phyloP scores from a whole-genome alignment of 2,888 invertebrate genomes.

The Trachelus iudaicus region DNA sequence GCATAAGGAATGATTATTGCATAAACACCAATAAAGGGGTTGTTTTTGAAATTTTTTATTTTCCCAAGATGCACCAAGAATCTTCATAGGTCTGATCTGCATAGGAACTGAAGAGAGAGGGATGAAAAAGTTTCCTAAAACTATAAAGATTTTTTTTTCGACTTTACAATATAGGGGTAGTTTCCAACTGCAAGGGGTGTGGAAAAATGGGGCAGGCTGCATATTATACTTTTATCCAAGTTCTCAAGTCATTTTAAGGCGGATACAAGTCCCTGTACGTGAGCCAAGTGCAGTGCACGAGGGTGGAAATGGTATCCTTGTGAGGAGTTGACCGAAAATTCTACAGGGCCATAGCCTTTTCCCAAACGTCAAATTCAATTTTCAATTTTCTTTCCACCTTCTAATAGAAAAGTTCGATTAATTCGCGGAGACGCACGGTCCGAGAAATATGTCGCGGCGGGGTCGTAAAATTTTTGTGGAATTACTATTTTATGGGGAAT shows the following conservation, averaged over 20 bases:
- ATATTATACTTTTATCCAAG: background rate
- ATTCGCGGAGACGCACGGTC: too few species aligned
- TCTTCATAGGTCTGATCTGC: background rate
- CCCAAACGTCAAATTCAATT: too few species aligned
- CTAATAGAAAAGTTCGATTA: too few species aligned
- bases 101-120: background rate
- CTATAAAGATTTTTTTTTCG: background rate
- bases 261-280: background rate
- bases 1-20: background rate
- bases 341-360: too few species aligned
- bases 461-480: too few species aligned
- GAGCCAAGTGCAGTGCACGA: background rate
- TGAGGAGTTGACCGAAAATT: background rate
- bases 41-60: background rate
- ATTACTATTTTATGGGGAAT: too few species aligned
- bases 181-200: background rate
- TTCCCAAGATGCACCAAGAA: background rate
- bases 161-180: background rate
- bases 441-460: too few species aligned
- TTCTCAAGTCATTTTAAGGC: background rate
- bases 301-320: background rate
- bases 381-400: too few species aligned
- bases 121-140: background rate
- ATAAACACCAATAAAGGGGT: background rate
- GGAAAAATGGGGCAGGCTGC: background rate